Evolutionary conservation across 2,113 vertebrate genomes (phyloP), one percentile per base, ranked within the genome.

Genomic region (Xiphophorus maculatus): DNA sequence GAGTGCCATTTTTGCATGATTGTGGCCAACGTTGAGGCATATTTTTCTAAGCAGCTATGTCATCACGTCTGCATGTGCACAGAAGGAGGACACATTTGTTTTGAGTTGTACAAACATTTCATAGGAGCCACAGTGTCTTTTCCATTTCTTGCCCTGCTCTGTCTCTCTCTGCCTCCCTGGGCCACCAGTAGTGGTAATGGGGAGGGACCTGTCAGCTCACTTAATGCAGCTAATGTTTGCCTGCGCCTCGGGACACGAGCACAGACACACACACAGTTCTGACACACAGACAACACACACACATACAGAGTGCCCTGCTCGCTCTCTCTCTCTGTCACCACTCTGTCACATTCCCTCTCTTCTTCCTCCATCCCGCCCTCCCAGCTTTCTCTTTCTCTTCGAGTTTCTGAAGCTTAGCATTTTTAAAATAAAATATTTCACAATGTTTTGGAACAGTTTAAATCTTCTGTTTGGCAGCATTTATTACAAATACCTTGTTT

Each of bases 161-260:
- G 28, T 81, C 67, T 72, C 60, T 63, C 70, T 80, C 71, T 74
- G 30, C 48, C 73, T 90, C 29, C 44, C 71, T 93, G 82, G 90
- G 92, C 92, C 93, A 94, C 93, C 92, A 92, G 92, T 85, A 84
- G 85, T 92, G 93, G 92, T 94, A 94, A 94, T 94, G 89, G 91
- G 94, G 89, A 93, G 90, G 92, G 93, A 95, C 93, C 94, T 95
- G 94, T 94, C 94, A 93, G 88, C 92, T 94, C 94, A 93, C 93
- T 95, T 95, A 95, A 95, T 95, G 93, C 94, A 95, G 93, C 92
- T 95, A 94, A 95, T 95, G 94, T 94, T 94, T 94, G 91, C 90
- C 91, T 93, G 89, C 73, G 94, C 93, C 92, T 89, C 91, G 93
- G 93, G 93, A 95, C 92, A 94, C 81, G n/a, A 92, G 83, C 90